Evolutionary conservation across 53 echinoderm and acorn worm genomes (phyloP).

Genomic region (Patiria pectinifera): DNA sequence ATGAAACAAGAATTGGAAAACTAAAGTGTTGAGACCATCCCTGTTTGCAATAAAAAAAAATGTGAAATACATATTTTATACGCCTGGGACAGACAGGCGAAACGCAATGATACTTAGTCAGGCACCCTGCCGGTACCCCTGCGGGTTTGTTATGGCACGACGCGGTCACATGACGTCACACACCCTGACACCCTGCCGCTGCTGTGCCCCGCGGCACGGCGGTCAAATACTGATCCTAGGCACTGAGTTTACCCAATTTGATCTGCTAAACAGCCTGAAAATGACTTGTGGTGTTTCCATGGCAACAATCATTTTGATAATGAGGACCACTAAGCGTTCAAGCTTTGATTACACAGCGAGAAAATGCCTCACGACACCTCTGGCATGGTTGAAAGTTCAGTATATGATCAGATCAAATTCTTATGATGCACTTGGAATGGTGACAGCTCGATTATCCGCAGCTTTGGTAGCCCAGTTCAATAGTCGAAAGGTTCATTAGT

Average conservation of each 20-base stretch:
- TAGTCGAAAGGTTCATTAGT: too few relatives aligned
- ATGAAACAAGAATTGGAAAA: background rate
- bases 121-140: conserved; percentile 43
- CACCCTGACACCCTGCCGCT: conserved; percentile 14
- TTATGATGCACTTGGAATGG: too few relatives aligned
- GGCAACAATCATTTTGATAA: conserved; percentile 6
- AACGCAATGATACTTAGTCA: background rate
- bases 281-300: conserved; percentile 26
- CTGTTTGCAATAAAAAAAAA: background rate
- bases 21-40: background rate
- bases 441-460: too few relatives aligned
- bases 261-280: background rate
- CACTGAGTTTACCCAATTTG: background rate
- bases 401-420: background rate
- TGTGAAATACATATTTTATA: background rate
- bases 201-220: background rate
- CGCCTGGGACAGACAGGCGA: background rate
- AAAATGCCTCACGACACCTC: background rate
- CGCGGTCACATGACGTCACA: conserved; percentile 39
- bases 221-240: conserved; percentile 33
- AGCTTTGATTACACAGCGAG: background rate
- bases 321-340: background rate
- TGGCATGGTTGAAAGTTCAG: background rate
- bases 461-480: too few relatives aligned
- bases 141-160: conserved; percentile 16